Percentiles rank a stretch among this genome's conserved stretches.
These are phyloP conservation scores for Myocastor coypus DNA, from an alignment of 2,113 vertebrate species.

Conservation along the genomic window DNA sequence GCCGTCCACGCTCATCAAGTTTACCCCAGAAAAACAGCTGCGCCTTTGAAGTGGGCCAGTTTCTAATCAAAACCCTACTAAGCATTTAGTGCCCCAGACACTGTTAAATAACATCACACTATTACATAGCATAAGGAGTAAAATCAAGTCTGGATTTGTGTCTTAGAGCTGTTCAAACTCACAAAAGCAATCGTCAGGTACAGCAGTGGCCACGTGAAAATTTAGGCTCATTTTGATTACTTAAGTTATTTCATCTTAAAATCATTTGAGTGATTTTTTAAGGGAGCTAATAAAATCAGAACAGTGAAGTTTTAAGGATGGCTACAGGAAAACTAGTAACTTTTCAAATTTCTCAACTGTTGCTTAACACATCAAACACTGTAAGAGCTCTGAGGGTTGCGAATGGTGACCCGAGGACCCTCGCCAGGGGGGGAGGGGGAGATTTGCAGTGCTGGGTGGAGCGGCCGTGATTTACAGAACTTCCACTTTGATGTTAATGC, in stretches of 20 bases:
- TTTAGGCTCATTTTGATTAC: conserved; percentile 44
- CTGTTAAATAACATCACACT: conserved; percentile 64
- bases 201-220: background rate
- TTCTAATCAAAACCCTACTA: conserved; percentile 69
- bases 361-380: conserved; percentile 16
- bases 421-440: background rate
- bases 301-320: conserved; percentile 35
- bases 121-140: conserved; percentile 44
- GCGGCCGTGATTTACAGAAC: conserved; percentile 12
- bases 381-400: conserved; percentile 2
- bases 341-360: background rate
- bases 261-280: background rate
- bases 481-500: conserved; percentile 37
- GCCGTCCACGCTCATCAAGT: conserved; percentile 64
- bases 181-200: background rate
- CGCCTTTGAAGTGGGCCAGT: conserved; percentile 48
- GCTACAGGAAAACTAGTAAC: conserved; percentile 1
- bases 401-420: conserved; percentile 27
- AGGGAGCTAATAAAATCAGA: conserved; percentile 3
- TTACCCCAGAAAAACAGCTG: conserved; percentile 68
- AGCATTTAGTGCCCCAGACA: conserved; percentile 54
- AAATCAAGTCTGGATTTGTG: conserved; percentile 66
- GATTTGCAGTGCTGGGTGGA: background rate
- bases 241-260: conserved; percentile 15
- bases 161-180: conserved; percentile 40